Percentiles rank a stretch among this genome's conserved stretches.
Evolutionary conservation across 2,888 invertebrate genomes (phyloP).

Genomic region (Protodeltote pygarga): DNA sequence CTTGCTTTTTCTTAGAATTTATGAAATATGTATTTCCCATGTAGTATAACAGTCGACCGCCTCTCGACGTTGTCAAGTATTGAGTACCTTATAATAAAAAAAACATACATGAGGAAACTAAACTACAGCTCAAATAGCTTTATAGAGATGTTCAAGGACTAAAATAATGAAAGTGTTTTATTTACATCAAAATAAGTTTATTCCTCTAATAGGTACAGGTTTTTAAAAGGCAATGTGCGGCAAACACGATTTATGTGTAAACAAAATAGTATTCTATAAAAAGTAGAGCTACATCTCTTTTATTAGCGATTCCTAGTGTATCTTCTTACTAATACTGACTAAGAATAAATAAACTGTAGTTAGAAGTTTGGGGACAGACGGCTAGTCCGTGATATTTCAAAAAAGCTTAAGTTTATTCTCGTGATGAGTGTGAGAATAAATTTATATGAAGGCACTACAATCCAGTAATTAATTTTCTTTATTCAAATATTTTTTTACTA

Average conservation of each 20-base stretch:
- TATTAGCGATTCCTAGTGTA: constrained; percentile 24
- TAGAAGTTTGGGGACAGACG: constrained; percentile 15
- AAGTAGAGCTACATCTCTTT: constrained; percentile 22
- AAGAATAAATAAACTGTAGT: constrained; percentile 9
- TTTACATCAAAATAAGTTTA: constrained; percentile 22
- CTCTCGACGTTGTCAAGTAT: constrained; percentile 66
- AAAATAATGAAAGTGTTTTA: constrained; percentile 22
- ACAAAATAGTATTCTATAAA: constrained; percentile 20
- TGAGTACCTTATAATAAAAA: constrained; percentile 60
- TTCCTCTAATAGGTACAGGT: constrained; percentile 23
- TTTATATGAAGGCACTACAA: not conserved
- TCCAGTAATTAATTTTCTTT: not conserved
- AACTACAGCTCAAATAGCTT: constrained; percentile 26
- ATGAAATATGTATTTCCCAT: constrained; percentile 72
- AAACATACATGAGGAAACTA: constrained; percentile 33
- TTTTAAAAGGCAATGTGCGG: constrained; percentile 14
- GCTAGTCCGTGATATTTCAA: not conserved
- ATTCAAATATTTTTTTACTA: not conserved
- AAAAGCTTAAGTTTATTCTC: constrained; percentile 3
- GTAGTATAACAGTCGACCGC: constrained; percentile 67
- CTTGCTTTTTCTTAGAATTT: constrained; percentile 63
- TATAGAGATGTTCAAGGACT: not conserved
- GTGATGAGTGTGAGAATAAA: too few relatives aligned
- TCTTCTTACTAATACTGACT: constrained; percentile 21
- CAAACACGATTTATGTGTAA: constrained; percentile 24